Percentiles rank a stretch among this genome's conserved stretches.
phyloP scores from a whole-genome alignment of 2,113 vertebrate species.

The Austrofundulus limnaeus region DNA sequence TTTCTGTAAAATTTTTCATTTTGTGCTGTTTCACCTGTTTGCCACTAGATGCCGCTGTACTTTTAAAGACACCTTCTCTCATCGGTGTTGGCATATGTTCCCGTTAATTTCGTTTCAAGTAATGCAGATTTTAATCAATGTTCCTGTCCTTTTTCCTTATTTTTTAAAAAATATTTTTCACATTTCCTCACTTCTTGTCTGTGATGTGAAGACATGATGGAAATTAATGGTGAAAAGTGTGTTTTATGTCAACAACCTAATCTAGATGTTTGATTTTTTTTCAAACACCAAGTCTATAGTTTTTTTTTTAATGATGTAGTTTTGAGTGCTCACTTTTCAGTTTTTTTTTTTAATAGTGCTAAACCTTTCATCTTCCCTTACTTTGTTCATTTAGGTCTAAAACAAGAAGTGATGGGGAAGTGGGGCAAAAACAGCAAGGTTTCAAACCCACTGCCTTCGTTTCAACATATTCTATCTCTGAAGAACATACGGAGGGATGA shows the following conservation, averaged over 20 bases:
- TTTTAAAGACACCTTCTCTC: not conserved
- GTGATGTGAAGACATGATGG: not conserved
- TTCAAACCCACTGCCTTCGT: constrained; percentile 48
- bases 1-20: accelerated
- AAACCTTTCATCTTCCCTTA: not conserved
- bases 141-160: not conserved
- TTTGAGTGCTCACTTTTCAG: not conserved
- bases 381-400: constrained; percentile 3
- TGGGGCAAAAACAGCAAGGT: constrained; percentile 55
- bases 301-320: not conserved
- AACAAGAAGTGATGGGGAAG: constrained; percentile 32
- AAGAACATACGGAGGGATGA: constrained; percentile 50
- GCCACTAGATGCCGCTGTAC: constrained; percentile 9
- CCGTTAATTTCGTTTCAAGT: not conserved
- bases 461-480: constrained; percentile 48
- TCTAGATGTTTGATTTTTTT: not conserved
- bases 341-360: not conserved
- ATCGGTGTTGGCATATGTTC: too few relatives aligned
- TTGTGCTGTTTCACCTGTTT: constrained; percentile 4
- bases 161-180: too few relatives aligned
- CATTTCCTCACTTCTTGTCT: not conserved
- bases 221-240: not conserved
- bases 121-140: not conserved
- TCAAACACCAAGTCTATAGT: too few relatives aligned
- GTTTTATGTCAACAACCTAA: not conserved